Evolutionary conservation across 2,888 invertebrate species (phyloP).

Genomic region (Scaptomyza tumidula): DNA sequence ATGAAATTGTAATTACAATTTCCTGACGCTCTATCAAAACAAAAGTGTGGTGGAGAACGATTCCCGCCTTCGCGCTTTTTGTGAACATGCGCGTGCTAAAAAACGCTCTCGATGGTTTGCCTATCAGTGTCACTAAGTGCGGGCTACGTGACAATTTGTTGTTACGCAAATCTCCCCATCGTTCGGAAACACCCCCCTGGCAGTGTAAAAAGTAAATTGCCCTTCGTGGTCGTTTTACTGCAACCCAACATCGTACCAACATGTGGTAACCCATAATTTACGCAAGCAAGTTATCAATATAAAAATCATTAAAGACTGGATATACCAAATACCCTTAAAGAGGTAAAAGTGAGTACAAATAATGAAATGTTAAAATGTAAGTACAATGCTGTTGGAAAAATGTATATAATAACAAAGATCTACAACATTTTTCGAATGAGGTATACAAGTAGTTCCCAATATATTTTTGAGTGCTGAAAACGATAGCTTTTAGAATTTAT

Average conservation of each 20-base stretch:
- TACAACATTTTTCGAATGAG: too few relatives aligned
- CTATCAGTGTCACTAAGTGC: slow-evolving; percentile 57
- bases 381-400: too few relatives aligned
- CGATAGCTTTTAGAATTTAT: too few relatives aligned
- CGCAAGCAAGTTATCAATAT: slow-evolving; percentile 69
- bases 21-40: slow-evolving; percentile 41
- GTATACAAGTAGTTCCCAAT: too few relatives aligned
- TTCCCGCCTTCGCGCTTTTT: slow-evolving; percentile 27
- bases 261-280: slow-evolving; percentile 78
- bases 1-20: slow-evolving; percentile 74
- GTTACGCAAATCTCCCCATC: slow-evolving; percentile 70
- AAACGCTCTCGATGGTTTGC: slow-evolving; percentile 54
- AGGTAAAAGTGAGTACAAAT: neutral
- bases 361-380: neutral
- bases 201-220: slow-evolving; percentile 59
- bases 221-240: slow-evolving; percentile 52
- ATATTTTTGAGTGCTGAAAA: too few relatives aligned
- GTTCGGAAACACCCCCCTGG: slow-evolving; percentile 47
- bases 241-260: slow-evolving; percentile 67
- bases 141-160: slow-evolving; percentile 75
- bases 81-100: slow-evolving; percentile 60
- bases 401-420: too few relatives aligned
- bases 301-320: slow-evolving; percentile 42
- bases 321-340: slow-evolving; percentile 1
- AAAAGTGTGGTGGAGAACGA: slow-evolving; percentile 16